Percentiles rank a stretch among this genome's conserved stretches.
Evolutionary conservation across 1,140 invertebrate species (phyloP).

Genomic region (Helicoverpa zea): DNA sequence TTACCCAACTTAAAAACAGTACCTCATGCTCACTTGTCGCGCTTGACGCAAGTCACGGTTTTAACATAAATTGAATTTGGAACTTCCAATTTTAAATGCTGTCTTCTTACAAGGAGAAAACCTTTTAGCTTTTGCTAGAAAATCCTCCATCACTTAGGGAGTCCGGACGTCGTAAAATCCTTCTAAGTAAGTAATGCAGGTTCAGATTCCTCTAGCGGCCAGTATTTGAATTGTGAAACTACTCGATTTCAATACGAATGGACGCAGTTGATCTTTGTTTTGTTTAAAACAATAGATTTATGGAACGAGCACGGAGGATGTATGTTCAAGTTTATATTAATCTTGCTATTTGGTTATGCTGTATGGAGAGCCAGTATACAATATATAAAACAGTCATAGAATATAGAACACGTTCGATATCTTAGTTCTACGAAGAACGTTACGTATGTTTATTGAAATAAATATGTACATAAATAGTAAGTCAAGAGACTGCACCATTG

Average conservation of each 20-base stretch:
- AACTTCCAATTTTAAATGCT: not conserved
- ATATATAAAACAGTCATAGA: no score
- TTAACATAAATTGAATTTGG: not conserved
- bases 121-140: not conserved
- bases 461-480: no score
- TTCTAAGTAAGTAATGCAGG: not conserved
- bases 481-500: no score
- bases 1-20: no score
- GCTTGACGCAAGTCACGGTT: not conserved
- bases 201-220: not conserved
- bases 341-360: not conserved
- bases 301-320: not conserved
- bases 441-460: no score
- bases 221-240: not conserved
- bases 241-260: not conserved
- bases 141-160: conserved; percentile 1
- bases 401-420: no score
- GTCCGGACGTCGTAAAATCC: not conserved
- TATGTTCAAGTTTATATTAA: not conserved
- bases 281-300: not conserved
- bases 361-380: no score
- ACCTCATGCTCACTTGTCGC: no score
- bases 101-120: not conserved
- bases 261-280: not conserved
- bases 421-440: no score